A percentile compares a stretch with the other conserved stretches of the same genome.
These are phyloP conservation scores for Ligdia adustata DNA, from an alignment of 2,888 invertebrate genomes.

Conservation along the genomic window DNA sequence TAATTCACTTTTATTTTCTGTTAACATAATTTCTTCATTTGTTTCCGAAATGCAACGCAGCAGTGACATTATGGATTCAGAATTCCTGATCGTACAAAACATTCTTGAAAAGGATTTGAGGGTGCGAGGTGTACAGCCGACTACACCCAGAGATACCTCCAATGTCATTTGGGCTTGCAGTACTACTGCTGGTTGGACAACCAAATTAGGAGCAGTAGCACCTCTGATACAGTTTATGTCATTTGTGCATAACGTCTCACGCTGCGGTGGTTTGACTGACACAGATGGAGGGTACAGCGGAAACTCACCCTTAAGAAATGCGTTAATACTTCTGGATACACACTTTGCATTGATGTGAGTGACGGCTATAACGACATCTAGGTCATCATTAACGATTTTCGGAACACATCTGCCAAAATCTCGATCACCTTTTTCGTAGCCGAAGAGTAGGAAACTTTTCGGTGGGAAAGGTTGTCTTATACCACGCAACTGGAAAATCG, in stretches of 20 bases:
- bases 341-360: conserved; percentile 61
- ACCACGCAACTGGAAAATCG: conserved; percentile 55
- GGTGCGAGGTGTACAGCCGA: conserved; percentile 60
- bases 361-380: conserved; percentile 61
- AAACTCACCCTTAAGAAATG: conserved; percentile 60
- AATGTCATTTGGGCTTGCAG: conserved; percentile 69
- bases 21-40: conserved; percentile 47
- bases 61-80: conserved; percentile 44
- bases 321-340: conserved; percentile 54
- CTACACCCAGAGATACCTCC: conserved; percentile 64
- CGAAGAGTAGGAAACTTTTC: conserved; percentile 50
- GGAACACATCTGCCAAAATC: conserved; percentile 43
- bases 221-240: conserved; percentile 62
- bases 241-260: conserved; percentile 65
- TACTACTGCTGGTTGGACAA: conserved; percentile 54
- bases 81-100: conserved; percentile 50
- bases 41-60: conserved; percentile 51
- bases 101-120: conserved; percentile 58
- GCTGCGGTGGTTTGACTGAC: conserved; percentile 36
- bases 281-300: conserved; percentile 58
- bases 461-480: conserved; percentile 29
- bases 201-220: conserved; percentile 41
- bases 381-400: conserved; percentile 34
- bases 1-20: conserved; percentile 39
- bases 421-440: conserved; percentile 55